Percentiles rank a stretch among this genome's conserved stretches.
phyloP scores from a whole-genome alignment of 2,797 vertebrate genomes.

The Meda fulgida region DNA sequence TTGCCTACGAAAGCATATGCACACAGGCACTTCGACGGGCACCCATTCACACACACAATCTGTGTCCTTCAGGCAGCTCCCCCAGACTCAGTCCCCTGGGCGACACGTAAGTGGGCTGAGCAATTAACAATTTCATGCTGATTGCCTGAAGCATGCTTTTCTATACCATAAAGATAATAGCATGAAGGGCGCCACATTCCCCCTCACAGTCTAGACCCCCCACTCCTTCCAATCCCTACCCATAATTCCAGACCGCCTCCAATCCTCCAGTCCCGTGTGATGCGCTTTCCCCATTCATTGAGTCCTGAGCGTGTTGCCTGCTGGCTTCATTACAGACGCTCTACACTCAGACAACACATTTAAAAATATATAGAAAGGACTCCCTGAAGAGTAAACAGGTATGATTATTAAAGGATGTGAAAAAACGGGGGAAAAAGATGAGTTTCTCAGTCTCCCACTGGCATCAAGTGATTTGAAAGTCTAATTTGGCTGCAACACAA shows the following conservation, averaged over 20 bases:
- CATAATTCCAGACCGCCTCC: slow-evolving; percentile 75
- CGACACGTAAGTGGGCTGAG: slow-evolving; percentile 85
- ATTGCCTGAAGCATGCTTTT: slow-evolving; percentile 90
- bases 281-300: slow-evolving; percentile 68
- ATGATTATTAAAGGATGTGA: slow-evolving; percentile 79
- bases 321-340: slow-evolving; percentile 80
- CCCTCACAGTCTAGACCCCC: slow-evolving; percentile 30
- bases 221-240: slow-evolving; percentile 64
- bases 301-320: slow-evolving; percentile 72
- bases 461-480: slow-evolving; percentile 83
- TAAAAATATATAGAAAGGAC: slow-evolving; percentile 80
- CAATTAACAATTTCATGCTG: slow-evolving; percentile 94
- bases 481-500: slow-evolving; percentile 82
- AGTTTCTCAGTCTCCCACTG: slow-evolving; percentile 79
- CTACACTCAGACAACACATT: slow-evolving; percentile 78
- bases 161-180: slow-evolving; percentile 88
- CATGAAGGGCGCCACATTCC: slow-evolving; percentile 76
- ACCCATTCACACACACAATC: slow-evolving; percentile 65
- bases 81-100: slow-evolving; percentile 83
- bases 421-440: slow-evolving; percentile 70
- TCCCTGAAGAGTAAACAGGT: slow-evolving; percentile 85
- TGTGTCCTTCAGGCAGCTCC: slow-evolving; percentile 79
- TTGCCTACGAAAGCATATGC: slow-evolving; percentile 59
- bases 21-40: slow-evolving; percentile 72
- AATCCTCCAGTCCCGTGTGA: slow-evolving; percentile 77